Evolutionary conservation across 2,113 vertebrate genomes (phyloP), one percentile per base, ranked within the genome.

Genomic region (Gila orcuttii): DNA sequence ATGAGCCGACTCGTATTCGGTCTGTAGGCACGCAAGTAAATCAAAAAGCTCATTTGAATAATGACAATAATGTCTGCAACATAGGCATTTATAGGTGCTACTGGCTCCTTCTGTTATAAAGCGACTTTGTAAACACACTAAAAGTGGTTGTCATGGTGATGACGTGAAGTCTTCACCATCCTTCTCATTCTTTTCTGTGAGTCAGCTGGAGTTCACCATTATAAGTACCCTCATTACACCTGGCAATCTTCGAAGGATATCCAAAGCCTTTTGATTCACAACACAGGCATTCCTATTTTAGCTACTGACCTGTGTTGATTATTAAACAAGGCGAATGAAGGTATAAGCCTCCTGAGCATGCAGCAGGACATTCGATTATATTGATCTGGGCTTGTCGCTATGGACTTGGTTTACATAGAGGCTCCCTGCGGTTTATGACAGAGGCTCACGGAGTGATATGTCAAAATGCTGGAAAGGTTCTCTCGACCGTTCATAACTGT

Each of bases 321-420:
- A 86, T 45, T 50, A 62, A n/a, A 57, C 33, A 42, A 55, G 33
- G 47, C 31, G 4, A 36, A 75, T 52, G 8, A 66, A 79, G 47
- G 59, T 17, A 25, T 17, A 12, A 76, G 71, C 42, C 19, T 77
- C 69, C 69, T 42, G 60, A 36, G 68, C 60, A 10, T 66, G 28
- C 25, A 47, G 39, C 68, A 17, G 13, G 31, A 62, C 19, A 11
- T 47, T 73, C n/a, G 50, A 84, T 76, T 85, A 66, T 80, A 89
- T 83, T 73, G 82, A 86, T 86, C 78, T 76, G 19, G 71, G 60
- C 79, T 73, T 6, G 85, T 85, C 39, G 74, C 81, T 80, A 85
- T 78, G 83, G 78, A 87, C 78, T 59, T 66, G 78, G 83, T 85
- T 74, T 82, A 69, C 76, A 76, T 62, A 86, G 76, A 86, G 57